Percentiles rank a stretch among this genome's conserved stretches.
phyloP scores from a whole-genome alignment of 2,797 vertebrate species.

The Ptychadena robeensis region DNA sequence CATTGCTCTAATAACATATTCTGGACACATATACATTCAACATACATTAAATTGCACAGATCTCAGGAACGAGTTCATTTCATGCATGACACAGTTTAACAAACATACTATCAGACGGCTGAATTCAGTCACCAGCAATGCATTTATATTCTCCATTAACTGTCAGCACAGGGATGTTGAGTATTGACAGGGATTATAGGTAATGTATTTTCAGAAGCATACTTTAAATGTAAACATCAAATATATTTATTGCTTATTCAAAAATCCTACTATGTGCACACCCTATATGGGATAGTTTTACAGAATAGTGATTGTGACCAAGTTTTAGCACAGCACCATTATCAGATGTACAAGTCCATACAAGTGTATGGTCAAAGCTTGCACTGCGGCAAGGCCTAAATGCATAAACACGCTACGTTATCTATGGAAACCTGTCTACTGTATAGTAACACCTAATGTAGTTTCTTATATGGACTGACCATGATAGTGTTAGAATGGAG shows the following conservation, averaged over 20 bases:
- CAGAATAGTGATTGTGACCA: no score
- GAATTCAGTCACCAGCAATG: not conserved
- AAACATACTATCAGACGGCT: not conserved
- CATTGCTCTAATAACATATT: not conserved
- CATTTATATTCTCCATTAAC: slow-evolving; percentile 4
- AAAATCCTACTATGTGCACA: not conserved
- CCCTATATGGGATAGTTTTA: not conserved
- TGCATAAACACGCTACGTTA: no score
- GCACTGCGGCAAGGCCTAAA: no score
- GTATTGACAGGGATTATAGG: not conserved
- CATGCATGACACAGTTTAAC: slow-evolving; percentile 9
- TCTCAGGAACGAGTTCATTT: slow-evolving; percentile 8
- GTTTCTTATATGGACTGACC: no score
- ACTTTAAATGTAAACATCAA: not conserved
- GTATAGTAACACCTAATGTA: no score
- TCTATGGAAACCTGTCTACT: no score
- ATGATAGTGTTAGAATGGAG: no score
- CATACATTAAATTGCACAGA: not conserved
- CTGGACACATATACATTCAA: not conserved
- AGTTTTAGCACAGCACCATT: no score
- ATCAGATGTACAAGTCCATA: no score
- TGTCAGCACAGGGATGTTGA: not conserved
- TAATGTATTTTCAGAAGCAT: not conserved
- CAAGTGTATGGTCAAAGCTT: no score
- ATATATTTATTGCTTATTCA: not conserved